Evolutionary conservation across 2,113 vertebrate genomes (phyloP), one percentile per base, ranked within the genome.

Genomic region (Cheilinus undulatus): DNA sequence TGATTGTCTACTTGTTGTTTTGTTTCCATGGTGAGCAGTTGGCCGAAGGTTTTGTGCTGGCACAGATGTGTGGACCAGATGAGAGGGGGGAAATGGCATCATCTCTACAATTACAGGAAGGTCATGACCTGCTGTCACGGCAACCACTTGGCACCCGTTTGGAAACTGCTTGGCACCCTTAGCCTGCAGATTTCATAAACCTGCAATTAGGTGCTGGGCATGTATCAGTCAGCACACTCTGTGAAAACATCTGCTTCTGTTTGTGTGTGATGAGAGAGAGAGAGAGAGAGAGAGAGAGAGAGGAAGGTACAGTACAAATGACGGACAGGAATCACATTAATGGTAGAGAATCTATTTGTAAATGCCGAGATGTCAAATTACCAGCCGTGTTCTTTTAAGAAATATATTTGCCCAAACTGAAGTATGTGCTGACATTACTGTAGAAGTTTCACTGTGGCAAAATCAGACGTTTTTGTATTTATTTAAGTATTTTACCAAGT

Each of bases 191-290:
- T 89, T 89, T 86, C 84, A 88, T 89, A 87, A 86, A 91, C 82
- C 84, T 88, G 85, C 89, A 90, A 90, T 92, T 89, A 91, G 82
- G 64, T 77, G 75, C 52, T 72, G 85, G 86, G 87, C 89, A 90
- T 84, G 86, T 88, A 90, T 86, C 88, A 86, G 80, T 91, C 84
- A 82, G 78, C 51, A 36, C 63, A 61, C 76, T 73, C 68, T 77
- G 79, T 74, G 78, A 81, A n/a, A 88, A 91, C 91, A 90, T 90
- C 88, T 92, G 89, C 78, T 79, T 73, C 59, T 67, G 17, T 53
- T 19, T 52, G 40, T 20, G 69, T 36, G 17, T 42, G 54, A n/a
- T 51, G 75, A 62, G 64, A 57, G 49, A 67, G 38, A 75, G 80
- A 67, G 69, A 72, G 38, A 20, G 28, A n/a, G n/a, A n/a, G n/a